Evolutionary conservation across 2,797 vertebrate genomes (phyloP), one percentile per base, ranked within the genome.

Genomic region (Sebastiscus albofasciatus): DNA sequence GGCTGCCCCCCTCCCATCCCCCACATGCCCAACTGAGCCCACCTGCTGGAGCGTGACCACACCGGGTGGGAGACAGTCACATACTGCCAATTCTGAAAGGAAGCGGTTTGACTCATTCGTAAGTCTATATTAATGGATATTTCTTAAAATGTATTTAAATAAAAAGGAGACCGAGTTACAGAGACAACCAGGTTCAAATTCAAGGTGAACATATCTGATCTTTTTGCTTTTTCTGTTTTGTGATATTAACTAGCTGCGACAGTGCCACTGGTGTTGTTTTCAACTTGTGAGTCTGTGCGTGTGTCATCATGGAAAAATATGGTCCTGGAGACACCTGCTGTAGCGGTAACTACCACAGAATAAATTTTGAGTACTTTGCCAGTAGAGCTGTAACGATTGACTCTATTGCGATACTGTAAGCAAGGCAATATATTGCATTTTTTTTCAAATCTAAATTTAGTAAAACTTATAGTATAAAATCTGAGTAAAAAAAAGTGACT

Each of bases 61-160:
- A 83, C 82, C 85, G 85, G 86, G 89, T 90, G 84, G 89, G 88
- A 81, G 84, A 82, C 83, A 12, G 69, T 52, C 46, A 36, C 11
- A 10, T 18, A 11, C 54, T 59, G 72, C 84, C 86, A 85, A 29
- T 69, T 62, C 65, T 78, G 58, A 83, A 34, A 85, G 77, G 75
- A 89, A 80, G 75, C 60, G 46, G 6, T 87, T 31, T 81, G 81
- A 86, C 74, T 91, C 68, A 82, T 79, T 76, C 20, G 3, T 42
- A 46, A n/a, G 36, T 74, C 42, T 71, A 3, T 33, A 60, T 70
- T 81, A 71, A 80, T 65, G 52, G 39, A 82, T 73, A 4, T 75
- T 24, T 72, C 61, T 81, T 58, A 60, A 79, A 81, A 75, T 83
- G 65, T 73, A 49, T 49, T 49, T 18, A 42, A 46, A 46, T 49